Percentiles rank a stretch among this genome's conserved stretches.
These are phyloP conservation scores for Hormaphis cornu DNA, from an alignment of 1,140 invertebrate genomes.

Conservation along the genomic window DNA sequence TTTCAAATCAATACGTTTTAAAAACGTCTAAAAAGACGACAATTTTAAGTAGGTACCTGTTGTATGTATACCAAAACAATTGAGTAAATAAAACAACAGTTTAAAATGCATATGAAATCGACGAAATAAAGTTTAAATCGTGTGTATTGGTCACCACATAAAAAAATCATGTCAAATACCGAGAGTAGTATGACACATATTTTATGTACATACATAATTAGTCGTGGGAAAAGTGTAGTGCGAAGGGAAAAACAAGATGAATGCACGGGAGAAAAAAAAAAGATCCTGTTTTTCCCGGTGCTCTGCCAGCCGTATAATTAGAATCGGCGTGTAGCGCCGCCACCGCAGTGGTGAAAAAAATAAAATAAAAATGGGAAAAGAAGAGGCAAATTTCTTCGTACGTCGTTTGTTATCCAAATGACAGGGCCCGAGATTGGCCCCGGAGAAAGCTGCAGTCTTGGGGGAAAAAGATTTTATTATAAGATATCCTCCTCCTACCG, in stretches of 20 bases:
- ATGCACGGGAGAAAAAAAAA: constrained; percentile 1
- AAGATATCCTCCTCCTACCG: constrained; percentile 22
- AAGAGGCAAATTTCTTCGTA: constrained; percentile 29
- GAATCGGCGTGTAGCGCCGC: constrained; percentile 19
- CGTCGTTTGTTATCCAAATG: constrained; percentile 32
- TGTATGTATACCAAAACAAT: no score
- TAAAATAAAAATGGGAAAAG: constrained; percentile 23
- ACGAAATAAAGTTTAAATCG: no score
- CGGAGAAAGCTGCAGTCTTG: constrained; percentile 10
- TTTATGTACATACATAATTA: neutral
- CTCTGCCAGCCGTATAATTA: constrained; percentile 31
- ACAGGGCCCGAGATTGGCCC: constrained; percentile 30
- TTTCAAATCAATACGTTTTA: no score
- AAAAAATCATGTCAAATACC: neutral
- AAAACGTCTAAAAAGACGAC: no score
- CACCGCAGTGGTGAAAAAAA: neutral
- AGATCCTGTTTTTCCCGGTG: constrained; percentile 5
- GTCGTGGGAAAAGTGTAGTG: constrained; percentile 25
- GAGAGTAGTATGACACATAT: neutral
- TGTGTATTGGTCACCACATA: no score
- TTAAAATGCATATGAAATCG: no score
- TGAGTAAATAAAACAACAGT: no score
- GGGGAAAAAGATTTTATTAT: constrained; percentile 33
- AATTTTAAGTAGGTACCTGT: no score
- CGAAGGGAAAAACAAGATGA: constrained; percentile 15